Evolutionary conservation across 2,113 vertebrate species (phyloP), one percentile per base, ranked within the genome.

Genomic region (Stegastes partitus): DNA sequence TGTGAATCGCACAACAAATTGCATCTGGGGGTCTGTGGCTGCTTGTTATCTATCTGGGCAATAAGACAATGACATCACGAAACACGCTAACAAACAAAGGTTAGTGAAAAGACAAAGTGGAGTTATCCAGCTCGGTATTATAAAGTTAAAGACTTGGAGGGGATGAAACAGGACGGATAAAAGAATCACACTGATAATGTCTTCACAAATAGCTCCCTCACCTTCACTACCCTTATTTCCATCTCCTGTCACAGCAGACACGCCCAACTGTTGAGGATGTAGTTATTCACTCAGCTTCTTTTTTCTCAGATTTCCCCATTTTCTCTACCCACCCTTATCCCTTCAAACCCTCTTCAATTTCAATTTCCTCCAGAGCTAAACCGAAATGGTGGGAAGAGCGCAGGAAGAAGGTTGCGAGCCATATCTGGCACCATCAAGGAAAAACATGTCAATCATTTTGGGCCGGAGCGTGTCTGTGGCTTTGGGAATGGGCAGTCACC

Each of bases 401-500:
- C 31, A 57, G 79, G 65, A 64, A 79, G 74, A 77, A 75, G 73
- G 74, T 68, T 78, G 72, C 7, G 3, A 68, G 77, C 73, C 81
- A 75, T 89, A 90, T 91, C 89, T 85, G 79, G 76, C 85, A 87
- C 80, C 83, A 90, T 90, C 81, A 68, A 82, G 82, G 79, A 76
- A 91, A 89, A 91, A 90, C 85, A 85, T 67, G 88, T 90, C 92
- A 90, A 87, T 92, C 85, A 89, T 79, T 88, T 83, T 61, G 65
- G 82, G 57, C 70, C 19, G 68, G 59, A 70, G 59, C 26, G 22
- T 11, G 34, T 79, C 81, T 88, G 55, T 53, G 59, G 72, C 69
- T 77, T 83, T 61, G 73, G 84, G 81, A 89, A 74, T 39, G 58
- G 78, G 58, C 78, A 83, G 70, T 68, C 45, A 6, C 69, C 67